Evolutionary conservation across 2,797 vertebrate genomes (phyloP).

Genomic region (Brachyrhaphis roseni): DNA sequence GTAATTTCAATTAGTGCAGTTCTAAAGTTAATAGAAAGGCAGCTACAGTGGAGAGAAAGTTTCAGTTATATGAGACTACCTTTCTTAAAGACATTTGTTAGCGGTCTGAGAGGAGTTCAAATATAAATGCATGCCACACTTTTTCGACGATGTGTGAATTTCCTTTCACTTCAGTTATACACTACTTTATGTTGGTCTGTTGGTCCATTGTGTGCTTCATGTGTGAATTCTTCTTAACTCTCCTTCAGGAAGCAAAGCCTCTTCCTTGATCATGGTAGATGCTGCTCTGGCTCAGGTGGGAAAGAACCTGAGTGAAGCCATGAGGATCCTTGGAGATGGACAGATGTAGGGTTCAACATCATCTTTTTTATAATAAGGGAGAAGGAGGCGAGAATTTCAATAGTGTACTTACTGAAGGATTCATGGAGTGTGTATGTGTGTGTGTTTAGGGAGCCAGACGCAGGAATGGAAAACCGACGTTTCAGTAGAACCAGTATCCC

Average conservation of each 20-base stretch:
- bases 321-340: slow-evolving; percentile 90
- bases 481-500: slow-evolving; percentile 88
- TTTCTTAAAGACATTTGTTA: too few relatives aligned
- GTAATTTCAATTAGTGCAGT: too few relatives aligned
- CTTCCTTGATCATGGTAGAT: slow-evolving; percentile 83
- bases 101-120: too few relatives aligned
- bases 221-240: slow-evolving; percentile 1
- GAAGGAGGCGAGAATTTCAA: background rate
- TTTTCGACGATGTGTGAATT: too few relatives aligned
- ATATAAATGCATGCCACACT: too few relatives aligned
- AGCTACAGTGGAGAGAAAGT: too few relatives aligned
- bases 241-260: slow-evolving; percentile 5
- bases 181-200: too few relatives aligned
- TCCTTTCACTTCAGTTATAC: too few relatives aligned
- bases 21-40: too few relatives aligned
- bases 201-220: background rate
- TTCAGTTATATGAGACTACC: too few relatives aligned
- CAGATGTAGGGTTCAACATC: slow-evolving; percentile 77
- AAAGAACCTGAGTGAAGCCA: slow-evolving; percentile 91
- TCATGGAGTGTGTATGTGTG: slow-evolving; percentile 25
- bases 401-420: background rate
- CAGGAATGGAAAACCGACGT: slow-evolving; percentile 75
- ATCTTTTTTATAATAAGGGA: too few relatives aligned
- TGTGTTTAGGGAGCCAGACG: slow-evolving; percentile 62
- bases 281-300: slow-evolving; percentile 90